phyloP scores from a whole-genome alignment of 1,140 invertebrate genomes.

The Halyomorpha halys region DNA sequence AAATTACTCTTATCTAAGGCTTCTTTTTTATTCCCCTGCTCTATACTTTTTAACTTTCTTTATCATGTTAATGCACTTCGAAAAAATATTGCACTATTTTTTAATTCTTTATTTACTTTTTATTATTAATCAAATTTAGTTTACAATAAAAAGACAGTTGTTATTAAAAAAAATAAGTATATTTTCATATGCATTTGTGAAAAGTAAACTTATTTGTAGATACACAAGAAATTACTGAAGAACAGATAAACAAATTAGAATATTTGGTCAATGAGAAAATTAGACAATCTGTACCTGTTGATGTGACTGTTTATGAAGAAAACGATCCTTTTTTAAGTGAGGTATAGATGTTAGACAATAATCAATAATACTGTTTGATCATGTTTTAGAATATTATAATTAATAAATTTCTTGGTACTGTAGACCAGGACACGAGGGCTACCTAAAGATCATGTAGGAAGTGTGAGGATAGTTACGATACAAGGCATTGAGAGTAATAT shows the following conservation, averaged over 20 bases:
- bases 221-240: conserved; percentile 39
- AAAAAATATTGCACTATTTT: no score
- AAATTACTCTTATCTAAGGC: no score
- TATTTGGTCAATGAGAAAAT: conserved; percentile 56
- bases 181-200: background rate
- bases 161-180: background rate
- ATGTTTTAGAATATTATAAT: conserved; percentile 13
- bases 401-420: background rate
- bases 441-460: conserved; percentile 62
- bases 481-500: conserved; percentile 61
- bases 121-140: no score
- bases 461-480: conserved; percentile 62
- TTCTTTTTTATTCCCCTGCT: no score
- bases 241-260: conserved; percentile 47
- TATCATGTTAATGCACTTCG: no score
- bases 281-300: conserved; percentile 45
- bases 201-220: conserved; percentile 33
- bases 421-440: conserved; percentile 52
- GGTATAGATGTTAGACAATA: conserved; percentile 34
- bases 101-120: no score
- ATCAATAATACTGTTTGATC: background rate
- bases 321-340: conserved; percentile 46
- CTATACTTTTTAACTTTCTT: no score
- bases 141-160: no score
- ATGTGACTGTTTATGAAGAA: conserved; percentile 49